Evolutionary conservation across 2,888 invertebrate species (phyloP).

Genomic region (Stenolophus ochropezus): DNA sequence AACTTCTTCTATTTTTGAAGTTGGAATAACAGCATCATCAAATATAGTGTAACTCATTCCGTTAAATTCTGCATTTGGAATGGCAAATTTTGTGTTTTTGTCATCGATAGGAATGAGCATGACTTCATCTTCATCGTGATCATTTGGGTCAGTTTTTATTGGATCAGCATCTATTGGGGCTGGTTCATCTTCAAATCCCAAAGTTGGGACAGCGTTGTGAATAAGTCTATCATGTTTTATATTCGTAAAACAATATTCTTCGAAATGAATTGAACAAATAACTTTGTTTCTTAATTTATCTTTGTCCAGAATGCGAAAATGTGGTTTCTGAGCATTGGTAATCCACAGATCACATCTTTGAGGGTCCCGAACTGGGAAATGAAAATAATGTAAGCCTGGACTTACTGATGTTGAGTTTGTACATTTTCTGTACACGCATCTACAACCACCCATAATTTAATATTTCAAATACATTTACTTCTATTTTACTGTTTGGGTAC

Average conservation of each 20-base stretch:
- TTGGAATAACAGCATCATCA: slow-evolving; percentile 46
- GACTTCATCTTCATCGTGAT: slow-evolving; percentile 3
- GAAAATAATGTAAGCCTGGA: slow-evolving; percentile 76
- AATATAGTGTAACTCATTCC: slow-evolving; percentile 49
- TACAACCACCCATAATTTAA: slow-evolving; percentile 76
- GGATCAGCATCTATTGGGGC: background rate
- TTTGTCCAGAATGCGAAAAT: slow-evolving; percentile 75
- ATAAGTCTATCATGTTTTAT: slow-evolving; percentile 76
- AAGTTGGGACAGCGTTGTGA: slow-evolving; percentile 76
- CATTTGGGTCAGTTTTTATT: background rate
- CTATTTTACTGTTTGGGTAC: too few species aligned
- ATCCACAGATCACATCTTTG: slow-evolving; percentile 78
- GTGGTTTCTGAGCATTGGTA: slow-evolving; percentile 74
- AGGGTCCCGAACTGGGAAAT: slow-evolving; percentile 78
- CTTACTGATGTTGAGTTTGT: slow-evolving; percentile 73
- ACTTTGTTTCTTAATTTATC: slow-evolving; percentile 78
- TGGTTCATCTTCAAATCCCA: slow-evolving; percentile 67
- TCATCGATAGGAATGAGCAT: slow-evolving; percentile 49
- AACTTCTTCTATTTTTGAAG: slow-evolving; percentile 32
- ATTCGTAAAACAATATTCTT: slow-evolving; percentile 75
- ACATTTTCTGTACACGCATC: slow-evolving; percentile 77
- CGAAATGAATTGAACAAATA: slow-evolving; percentile 78
- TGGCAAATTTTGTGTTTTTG: slow-evolving; percentile 51
- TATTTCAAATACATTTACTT: background rate
- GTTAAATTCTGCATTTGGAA: slow-evolving; percentile 42